A percentile compares a stretch with the other conserved stretches of the same genome.
phyloP scores from a whole-genome alignment of 2,888 invertebrate species.

The Fabriciana adippe region DNA sequence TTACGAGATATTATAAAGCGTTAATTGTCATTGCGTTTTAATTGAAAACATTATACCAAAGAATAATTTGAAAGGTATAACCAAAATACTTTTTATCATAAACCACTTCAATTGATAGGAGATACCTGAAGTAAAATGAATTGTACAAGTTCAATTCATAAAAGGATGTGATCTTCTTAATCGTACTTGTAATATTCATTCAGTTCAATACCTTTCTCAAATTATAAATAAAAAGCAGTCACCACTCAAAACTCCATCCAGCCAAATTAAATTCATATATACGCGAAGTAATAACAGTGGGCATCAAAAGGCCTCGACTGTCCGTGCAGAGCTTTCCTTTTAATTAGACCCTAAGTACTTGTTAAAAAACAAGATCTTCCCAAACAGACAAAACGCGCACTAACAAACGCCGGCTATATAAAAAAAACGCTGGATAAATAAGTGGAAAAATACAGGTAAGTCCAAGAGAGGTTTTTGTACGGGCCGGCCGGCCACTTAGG shows the following conservation, averaged over 20 bases:
- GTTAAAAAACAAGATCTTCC: slow-evolving; percentile 81
- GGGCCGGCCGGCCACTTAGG: slow-evolving; percentile 80
- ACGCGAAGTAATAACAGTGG: slow-evolving; percentile 77
- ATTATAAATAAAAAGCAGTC: slow-evolving; percentile 55
- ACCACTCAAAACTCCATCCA: slow-evolving; percentile 75
- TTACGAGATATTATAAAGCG: too few relatives aligned
- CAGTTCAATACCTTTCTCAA: slow-evolving; percentile 59
- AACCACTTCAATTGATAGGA: neutral
- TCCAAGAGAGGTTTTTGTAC: slow-evolving; percentile 80
- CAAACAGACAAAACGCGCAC: slow-evolving; percentile 77
- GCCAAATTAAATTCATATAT: slow-evolving; percentile 77
- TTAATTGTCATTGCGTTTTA: too few relatives aligned
- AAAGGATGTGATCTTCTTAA: slow-evolving; percentile 29
- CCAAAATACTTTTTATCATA: neutral
- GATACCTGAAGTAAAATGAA: slow-evolving; percentile 7
- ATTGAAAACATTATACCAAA: too few relatives aligned
- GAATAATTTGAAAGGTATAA: too few relatives aligned
- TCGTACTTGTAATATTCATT: slow-evolving; percentile 51
- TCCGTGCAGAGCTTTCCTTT: slow-evolving; percentile 79
- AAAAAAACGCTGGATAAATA: slow-evolving; percentile 81
- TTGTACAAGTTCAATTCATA: slow-evolving; percentile 25
- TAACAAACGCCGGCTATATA: slow-evolving; percentile 73
- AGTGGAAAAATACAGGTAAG: slow-evolving; percentile 83
- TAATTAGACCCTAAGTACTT: slow-evolving; percentile 82
- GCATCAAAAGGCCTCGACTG: slow-evolving; percentile 80